A percentile compares a stretch with the other conserved stretches of the same genome.
Conservation (phyloP, 2,888 invertebrate species). For the Drosophila flavopinicola region DNA sequence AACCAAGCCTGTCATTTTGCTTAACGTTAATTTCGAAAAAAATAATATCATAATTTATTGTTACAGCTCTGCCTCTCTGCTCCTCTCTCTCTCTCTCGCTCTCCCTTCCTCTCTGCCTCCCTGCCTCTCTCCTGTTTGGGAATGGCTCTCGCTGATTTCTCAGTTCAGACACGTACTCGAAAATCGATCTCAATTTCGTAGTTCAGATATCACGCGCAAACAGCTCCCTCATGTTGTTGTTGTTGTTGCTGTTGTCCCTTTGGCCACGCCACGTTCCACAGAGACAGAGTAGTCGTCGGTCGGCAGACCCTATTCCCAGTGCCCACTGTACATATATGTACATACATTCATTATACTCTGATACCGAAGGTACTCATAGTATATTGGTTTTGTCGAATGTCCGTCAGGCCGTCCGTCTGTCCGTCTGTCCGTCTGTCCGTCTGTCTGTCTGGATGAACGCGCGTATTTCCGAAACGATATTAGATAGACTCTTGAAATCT, state of each 20-base stretch:
- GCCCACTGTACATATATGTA: not conserved
- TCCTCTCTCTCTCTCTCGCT: not conserved
- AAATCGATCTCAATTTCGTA: slow-evolving; percentile 80
- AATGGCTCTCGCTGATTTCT: slow-evolving; percentile 33
- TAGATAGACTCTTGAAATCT: too few relatives aligned
- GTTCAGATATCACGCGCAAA: slow-evolving; percentile 76
- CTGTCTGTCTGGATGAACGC: too few relatives aligned
- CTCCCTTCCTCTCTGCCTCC: not conserved
- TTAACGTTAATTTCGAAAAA: slow-evolving; percentile 73
- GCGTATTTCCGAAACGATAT: too few relatives aligned
- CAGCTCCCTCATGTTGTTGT: slow-evolving; percentile 6
- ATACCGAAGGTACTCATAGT: too few relatives aligned
- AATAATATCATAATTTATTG: slow-evolving; percentile 78
- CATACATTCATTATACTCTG: not conserved
- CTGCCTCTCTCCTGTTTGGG: not conserved
- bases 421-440: too few relatives aligned
- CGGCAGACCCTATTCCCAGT: slow-evolving; percentile 21
- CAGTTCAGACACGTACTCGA: slow-evolving; percentile 66
- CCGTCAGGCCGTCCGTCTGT: too few relatives aligned
- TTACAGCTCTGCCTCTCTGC: slow-evolving; percentile 38
- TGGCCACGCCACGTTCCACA: slow-evolving; percentile 53
- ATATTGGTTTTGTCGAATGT: too few relatives aligned
- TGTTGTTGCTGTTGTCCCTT: slow-evolving; percentile 21
- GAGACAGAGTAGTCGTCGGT: slow-evolving; percentile 18
- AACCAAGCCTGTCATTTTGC: slow-evolving; percentile 58